A percentile compares a stretch with the other conserved stretches of the same genome.
These are phyloP conservation scores for Haliaeetus leucogaster DNA, from an alignment of 2,113 vertebrate genomes.

Conservation along the genomic window DNA sequence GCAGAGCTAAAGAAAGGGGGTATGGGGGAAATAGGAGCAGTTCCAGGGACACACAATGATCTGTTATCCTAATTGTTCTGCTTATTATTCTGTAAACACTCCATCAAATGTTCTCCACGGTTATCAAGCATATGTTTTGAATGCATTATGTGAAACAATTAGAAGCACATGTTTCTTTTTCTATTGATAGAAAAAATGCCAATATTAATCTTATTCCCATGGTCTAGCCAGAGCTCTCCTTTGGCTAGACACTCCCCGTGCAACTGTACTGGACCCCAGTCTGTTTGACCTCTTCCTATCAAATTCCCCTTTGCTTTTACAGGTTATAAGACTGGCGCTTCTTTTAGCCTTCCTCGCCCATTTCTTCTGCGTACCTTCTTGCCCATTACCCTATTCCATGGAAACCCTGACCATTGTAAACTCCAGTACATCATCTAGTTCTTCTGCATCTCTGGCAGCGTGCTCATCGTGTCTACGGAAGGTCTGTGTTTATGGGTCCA, in stretches of 20 bases:
- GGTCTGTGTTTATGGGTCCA: background rate
- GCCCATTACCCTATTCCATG: fast-evolving
- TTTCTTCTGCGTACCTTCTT: background rate
- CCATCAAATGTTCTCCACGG: background rate
- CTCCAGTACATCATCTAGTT: background rate
- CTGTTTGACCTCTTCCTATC: background rate
- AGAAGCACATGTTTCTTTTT: background rate
- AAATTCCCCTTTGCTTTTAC: background rate
- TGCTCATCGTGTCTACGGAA: background rate
- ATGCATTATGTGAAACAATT: slow-evolving; percentile 9
- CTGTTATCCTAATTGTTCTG: slow-evolving; percentile 10
- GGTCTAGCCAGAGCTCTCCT: background rate
- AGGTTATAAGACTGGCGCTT: fast-evolving
- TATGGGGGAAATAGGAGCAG: background rate
- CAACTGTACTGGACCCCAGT: background rate
- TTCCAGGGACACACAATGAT: background rate
- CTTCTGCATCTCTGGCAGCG: background rate
- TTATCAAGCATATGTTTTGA: slow-evolving; percentile 25
- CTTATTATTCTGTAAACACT: slow-evolving; percentile 15
- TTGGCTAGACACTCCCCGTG: background rate
- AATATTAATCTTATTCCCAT: background rate
- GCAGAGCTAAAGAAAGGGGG: background rate
- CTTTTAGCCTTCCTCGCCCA: background rate
- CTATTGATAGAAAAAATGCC: background rate
- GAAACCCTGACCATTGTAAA: no score